Conservation (phyloP, 2,113 vertebrate genomes). For the Spermophilus dauricus region DNA sequence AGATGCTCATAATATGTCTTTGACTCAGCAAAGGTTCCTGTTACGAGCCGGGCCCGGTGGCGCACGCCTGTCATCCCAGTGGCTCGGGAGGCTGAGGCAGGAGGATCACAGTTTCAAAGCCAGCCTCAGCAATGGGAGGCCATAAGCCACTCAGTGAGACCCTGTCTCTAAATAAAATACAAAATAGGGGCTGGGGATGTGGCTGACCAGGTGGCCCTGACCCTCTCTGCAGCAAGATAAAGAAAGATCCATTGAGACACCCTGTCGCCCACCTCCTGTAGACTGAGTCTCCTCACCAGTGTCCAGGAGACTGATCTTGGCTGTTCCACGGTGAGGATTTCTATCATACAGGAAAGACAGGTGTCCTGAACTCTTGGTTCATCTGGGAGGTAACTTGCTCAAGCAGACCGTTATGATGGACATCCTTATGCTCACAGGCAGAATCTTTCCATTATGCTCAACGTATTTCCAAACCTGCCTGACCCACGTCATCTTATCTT, state of each 20-base stretch:
- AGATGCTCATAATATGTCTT: neutral
- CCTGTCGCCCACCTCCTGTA: neutral
- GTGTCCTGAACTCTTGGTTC: neutral
- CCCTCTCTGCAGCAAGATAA: neutral
- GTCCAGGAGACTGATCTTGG: neutral
- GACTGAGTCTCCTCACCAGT: neutral
- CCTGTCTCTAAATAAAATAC: too few relatives aligned
- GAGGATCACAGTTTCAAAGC: too few relatives aligned
- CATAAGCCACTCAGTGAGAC: too few relatives aligned
- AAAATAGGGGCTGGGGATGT: too few relatives aligned
- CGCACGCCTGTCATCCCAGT: too few relatives aligned
- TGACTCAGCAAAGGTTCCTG: neutral
- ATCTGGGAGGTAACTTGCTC: neutral
- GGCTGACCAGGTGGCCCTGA: too few relatives aligned
- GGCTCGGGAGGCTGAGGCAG: too few relatives aligned
- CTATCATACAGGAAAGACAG: fast-evolving
- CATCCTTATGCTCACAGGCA: neutral
- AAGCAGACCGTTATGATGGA: neutral
- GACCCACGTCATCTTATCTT: neutral
- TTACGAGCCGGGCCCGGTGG: fast-evolving
- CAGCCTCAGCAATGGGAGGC: too few relatives aligned
- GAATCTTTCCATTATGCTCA: neutral
- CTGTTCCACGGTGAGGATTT: neutral
- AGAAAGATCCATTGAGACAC: neutral
- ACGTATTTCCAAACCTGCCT: neutral